Evolutionary conservation across 1,140 invertebrate species (phyloP).

Genomic region (Aphelenchoides avenae): DNA sequence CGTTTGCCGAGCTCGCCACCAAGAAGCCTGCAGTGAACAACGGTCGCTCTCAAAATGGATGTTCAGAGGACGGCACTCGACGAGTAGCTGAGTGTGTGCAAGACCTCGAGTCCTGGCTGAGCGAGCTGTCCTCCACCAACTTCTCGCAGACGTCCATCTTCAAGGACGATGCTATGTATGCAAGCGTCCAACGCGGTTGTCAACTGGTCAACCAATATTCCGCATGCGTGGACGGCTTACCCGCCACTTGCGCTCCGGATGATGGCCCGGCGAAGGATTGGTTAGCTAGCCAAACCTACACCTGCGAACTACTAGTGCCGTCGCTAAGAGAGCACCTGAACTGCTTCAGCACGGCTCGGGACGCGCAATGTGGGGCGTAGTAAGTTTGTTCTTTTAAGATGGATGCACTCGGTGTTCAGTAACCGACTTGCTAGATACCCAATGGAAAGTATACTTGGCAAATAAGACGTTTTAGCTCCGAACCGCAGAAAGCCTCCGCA

Average conservation of each 20-base stretch:
- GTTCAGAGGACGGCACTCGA: background rate
- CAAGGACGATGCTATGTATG: slow-evolving; percentile 13
- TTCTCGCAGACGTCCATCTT: slow-evolving; percentile 33
- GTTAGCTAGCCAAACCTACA: slow-evolving; percentile 41
- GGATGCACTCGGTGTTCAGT: background rate
- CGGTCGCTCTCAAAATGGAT: background rate
- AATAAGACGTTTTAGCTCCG: slow-evolving; percentile 10
- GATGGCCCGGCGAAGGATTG: slow-evolving; percentile 33
- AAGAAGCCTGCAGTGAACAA: slow-evolving; percentile 15
- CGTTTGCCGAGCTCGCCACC: background rate
- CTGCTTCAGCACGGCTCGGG: slow-evolving; percentile 33
- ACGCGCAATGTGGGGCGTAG: slow-evolving; percentile 22
- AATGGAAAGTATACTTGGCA: slow-evolving; percentile 4
- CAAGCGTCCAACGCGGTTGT: slow-evolving; percentile 37
- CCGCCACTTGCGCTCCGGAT: slow-evolving; percentile 27
- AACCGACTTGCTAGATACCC: background rate
- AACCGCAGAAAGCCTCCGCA: background rate
- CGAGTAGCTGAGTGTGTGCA: slow-evolving; percentile 11
- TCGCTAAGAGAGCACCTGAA: slow-evolving; percentile 43
- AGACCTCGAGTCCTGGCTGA: slow-evolving; percentile 18
- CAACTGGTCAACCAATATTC: slow-evolving; percentile 33
- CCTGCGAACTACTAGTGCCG: slow-evolving; percentile 52
- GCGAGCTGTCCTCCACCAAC: slow-evolving; percentile 21
- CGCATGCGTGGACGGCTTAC: slow-evolving; percentile 39
- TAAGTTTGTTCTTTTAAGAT: slow-evolving; percentile 10